Evolutionary conservation across 2,797 vertebrate species (phyloP), one percentile per base, ranked within the genome.

Genomic region (Podarcis lilfordi): DNA sequence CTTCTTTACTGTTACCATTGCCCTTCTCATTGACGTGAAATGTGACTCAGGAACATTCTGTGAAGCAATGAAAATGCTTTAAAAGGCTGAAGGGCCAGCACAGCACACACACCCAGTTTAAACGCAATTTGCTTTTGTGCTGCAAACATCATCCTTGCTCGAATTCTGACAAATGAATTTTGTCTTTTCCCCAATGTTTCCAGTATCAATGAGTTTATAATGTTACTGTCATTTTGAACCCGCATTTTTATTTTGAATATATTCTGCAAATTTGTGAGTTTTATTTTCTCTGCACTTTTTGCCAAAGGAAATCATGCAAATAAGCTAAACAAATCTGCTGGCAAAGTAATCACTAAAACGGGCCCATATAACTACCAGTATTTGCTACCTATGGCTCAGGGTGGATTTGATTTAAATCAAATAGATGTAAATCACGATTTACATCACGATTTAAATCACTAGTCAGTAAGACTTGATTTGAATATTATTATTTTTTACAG

Each of bases 1-100:
- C 64, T 93, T 94, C 64, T 89, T 87, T 89, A 88, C 72, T 84
- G 87, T 84, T 89, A 64, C 61, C 19, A 64, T 8, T 64, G 21
- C 17, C 61, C 71, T 6, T 78, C 90, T 91, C 5, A 74, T 32
- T 35, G 72, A 15, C 21, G 89, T 80, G 0, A 86, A 91, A 84
- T 43, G 66, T 82, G 87, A 64, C 1, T 75, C 29, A 82, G 27
- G 78, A 80, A 61, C 35, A 29, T 59, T 72, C 9, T 8, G 27
- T 0, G 29, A 50, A 43, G 78, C 50, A 82, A 6, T 8, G 8
- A 5, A 81, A 82, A 35, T 9, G 29, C n/a, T 82, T 87, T 4
- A 17, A 45, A 87, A 76, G 15, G 21, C 11, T 86, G 50, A 37
- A 69, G n/a, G 15, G 45, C 40, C 29, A 35, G 23, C 9, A n/a